Evolutionary conservation across 2,888 invertebrate genomes (phyloP), one percentile per base, ranked within the genome.

Genomic region (Leptogaster cylindrica): DNA sequence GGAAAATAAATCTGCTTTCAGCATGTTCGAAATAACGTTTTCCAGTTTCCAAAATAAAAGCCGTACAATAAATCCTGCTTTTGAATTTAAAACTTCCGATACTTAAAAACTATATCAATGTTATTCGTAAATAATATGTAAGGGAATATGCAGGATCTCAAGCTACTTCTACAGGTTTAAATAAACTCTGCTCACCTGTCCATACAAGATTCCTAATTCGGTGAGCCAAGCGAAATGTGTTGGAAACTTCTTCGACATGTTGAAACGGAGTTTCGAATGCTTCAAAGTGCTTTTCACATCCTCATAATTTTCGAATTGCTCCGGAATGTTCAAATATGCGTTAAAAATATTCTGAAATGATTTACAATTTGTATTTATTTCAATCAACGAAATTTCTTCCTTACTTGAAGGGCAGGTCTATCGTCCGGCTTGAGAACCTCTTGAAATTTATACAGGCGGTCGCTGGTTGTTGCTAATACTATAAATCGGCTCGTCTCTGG

Each of bases 171-270:
- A n/a, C n/a, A n/a, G n/a, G n/a, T n/a, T n/a, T n/a, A n/a, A n/a
- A n/a, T n/a, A n/a, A n/a, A n/a, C n/a, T n/a, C n/a, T 41, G 3
- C 28, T 27, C 5, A 93, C 92, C 84, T 90, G 86, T 39, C 91
- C 91, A 81, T 88, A 89, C 73, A 89, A 88, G 72, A 96, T 86
- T 6, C 93, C 94, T 23, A 89, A 87, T 73, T 90, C 92, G 14
- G 91, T 92, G 74, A 95, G 83, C 95, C 95, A 96, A 0, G 91
- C 93, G 83, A 94, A 92, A 2, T 87, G 86, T 75, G 88, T 89
- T 0, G 95, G 94, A 48, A 85, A 82, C 68, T 85, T 86, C 74
- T 85, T 87, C 55, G 88, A 85, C 65, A 89, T 89, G 81, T 86
- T 92, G 76, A 94, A 89, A 73, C 90, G 89, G 65, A 96, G 82